Conservation (phyloP, 2,888 invertebrate genomes). For the Parnassius orleans region DNA sequence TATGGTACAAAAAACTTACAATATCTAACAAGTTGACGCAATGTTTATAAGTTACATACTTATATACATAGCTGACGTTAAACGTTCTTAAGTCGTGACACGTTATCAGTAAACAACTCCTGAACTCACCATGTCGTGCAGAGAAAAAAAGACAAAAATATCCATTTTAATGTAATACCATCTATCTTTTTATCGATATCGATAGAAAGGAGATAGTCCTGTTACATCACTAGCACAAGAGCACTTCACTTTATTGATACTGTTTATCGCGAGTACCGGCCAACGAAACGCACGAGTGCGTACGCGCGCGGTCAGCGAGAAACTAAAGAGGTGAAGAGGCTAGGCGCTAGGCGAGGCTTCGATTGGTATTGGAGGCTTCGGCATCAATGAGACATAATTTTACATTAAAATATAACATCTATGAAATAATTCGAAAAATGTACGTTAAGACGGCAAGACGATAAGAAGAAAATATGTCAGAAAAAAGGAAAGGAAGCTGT, state of each 20-base stretch:
- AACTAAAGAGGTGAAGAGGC: slow-evolving; percentile 44
- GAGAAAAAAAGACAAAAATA: slow-evolving; percentile 46
- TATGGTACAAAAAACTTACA: too few relatives aligned
- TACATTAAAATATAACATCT: background rate
- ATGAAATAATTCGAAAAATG: background rate
- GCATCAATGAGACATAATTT: slow-evolving; percentile 8
- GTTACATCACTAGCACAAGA: slow-evolving; percentile 42
- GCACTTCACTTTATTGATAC: slow-evolving; percentile 42
- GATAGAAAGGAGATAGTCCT: slow-evolving; percentile 67
- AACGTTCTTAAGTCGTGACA: slow-evolving; percentile 15
- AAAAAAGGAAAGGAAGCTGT: too few relatives aligned
- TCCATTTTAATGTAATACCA: slow-evolving; percentile 44
- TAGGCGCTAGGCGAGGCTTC: slow-evolving; percentile 46
- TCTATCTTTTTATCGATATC: slow-evolving; percentile 62
- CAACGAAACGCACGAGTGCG: slow-evolving; percentile 43
- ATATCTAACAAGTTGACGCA: slow-evolving; percentile 20
- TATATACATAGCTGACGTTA: slow-evolving; percentile 15
- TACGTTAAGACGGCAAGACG: too few relatives aligned
- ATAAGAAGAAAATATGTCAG: too few relatives aligned
- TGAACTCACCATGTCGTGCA: slow-evolving; percentile 33
- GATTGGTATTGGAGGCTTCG: slow-evolving; percentile 28
- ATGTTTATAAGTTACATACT: slow-evolving; percentile 4
- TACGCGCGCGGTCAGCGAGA: slow-evolving; percentile 61
- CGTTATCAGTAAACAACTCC: slow-evolving; percentile 9
- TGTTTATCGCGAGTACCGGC: slow-evolving; percentile 2